Evolutionary conservation across 2,797 vertebrate species (phyloP).

Genomic region (Zalophus californianus): DNA sequence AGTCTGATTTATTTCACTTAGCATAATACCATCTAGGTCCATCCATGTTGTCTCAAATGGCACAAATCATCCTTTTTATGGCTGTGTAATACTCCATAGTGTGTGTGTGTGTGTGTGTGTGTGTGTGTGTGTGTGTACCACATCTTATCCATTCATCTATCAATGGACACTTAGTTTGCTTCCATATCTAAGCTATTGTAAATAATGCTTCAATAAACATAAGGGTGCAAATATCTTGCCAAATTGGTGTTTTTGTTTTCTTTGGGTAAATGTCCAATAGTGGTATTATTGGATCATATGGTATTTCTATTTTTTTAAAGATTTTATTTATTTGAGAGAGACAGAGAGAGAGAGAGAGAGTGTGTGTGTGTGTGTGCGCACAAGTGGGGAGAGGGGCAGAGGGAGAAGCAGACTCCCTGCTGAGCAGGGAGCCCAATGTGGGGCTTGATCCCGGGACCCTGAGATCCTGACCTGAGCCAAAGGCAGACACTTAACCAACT

Average conservation of each 20-base stretch:
- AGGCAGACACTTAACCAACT: too few species aligned
- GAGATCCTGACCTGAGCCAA: too few species aligned
- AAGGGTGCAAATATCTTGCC: not conserved
- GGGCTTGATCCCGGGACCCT: too few species aligned
- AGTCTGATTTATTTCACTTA: not conserved
- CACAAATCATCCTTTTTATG: not conserved
- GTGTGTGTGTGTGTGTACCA: too few species aligned
- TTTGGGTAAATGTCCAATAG: not conserved
- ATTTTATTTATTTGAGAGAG: too few species aligned
- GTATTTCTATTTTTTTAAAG: not conserved
- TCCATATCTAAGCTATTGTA: not conserved
- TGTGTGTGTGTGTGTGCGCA: too few species aligned
- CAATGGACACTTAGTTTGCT: not conserved
- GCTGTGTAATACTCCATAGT: not conserved
- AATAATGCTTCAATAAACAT: not conserved
- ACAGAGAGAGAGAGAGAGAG: too few species aligned
- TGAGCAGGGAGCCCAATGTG: too few species aligned
- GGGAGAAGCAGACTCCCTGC: too few species aligned
- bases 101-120: too few species aligned
- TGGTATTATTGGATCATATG: not conserved
- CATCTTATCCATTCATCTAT: not conserved
- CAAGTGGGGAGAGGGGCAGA: too few species aligned
- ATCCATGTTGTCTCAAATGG: not conserved
- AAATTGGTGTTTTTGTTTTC: not conserved
- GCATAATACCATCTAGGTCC: not conserved